phyloP scores from a whole-genome alignment of 2,797 vertebrate genomes.

The Valencia hispanica region DNA sequence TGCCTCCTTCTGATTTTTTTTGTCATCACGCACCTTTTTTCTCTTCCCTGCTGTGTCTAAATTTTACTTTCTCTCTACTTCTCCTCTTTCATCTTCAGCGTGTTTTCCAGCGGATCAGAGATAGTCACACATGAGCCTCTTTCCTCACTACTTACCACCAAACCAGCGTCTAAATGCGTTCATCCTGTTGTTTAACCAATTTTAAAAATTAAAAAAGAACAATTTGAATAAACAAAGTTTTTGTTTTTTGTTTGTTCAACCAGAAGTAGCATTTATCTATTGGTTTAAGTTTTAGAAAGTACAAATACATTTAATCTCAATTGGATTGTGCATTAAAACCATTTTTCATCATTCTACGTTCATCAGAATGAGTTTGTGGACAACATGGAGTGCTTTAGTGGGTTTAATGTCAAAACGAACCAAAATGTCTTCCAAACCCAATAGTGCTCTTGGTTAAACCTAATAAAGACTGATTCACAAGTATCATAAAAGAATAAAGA shows the following conservation, averaged over 20 bases:
- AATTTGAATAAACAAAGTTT: neutral
- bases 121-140: slow-evolving; percentile 25
- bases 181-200: slow-evolving; percentile 15
- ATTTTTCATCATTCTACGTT: neutral
- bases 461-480: neutral
- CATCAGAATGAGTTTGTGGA: neutral
- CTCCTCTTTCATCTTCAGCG: slow-evolving; percentile 7
- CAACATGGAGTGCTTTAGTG: neutral
- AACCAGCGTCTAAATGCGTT: slow-evolving; percentile 33
- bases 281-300: neutral
- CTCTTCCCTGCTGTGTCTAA: slow-evolving; percentile 30
- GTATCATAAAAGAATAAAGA: neutral
- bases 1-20: slow-evolving; percentile 37
- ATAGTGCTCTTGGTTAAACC: neutral
- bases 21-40: slow-evolving; percentile 36
- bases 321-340: neutral
- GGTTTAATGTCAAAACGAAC: neutral
- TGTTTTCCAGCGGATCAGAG: slow-evolving; percentile 54
- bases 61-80: slow-evolving; percentile 38
- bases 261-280: neutral
- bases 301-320: neutral
- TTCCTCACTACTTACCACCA: slow-evolving; percentile 28
- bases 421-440: neutral
- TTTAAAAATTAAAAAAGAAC: neutral
- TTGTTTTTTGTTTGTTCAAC: neutral